Base-by-base conservation (phyloP, 2,888 invertebrate species). In the Drosophila paucipuncta region DNA sequence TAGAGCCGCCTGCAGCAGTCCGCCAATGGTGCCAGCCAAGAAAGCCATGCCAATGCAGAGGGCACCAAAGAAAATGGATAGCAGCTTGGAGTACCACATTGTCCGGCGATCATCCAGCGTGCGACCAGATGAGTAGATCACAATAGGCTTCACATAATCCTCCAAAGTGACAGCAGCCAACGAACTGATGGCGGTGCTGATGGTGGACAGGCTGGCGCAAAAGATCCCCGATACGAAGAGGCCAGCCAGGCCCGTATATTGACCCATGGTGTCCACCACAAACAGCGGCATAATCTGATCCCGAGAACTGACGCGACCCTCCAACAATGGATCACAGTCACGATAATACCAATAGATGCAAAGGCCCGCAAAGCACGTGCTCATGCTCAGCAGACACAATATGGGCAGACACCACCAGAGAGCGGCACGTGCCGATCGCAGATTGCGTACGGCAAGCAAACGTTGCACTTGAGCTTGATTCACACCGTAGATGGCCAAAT, bases 141-240 rank as follows among this genome's bases (percentile, higher is more conserved):
- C 92, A 35, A 94, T 47, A 0, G 94, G 94, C 92, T 95, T 95
- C 4, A 98, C 93, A 80, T 98, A 97, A 93, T 99, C 99, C 89
- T 97, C 96, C 53, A 98, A 94, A 0, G 98, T 97, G 18, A 98
- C 97, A 0, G 98, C 98, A 0, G 98, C 96, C 55, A 99, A 94
- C 1, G 98, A 97, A 91, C 98, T 98, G 70, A 98, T 95, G 2
- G 98, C 96, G 0, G 98, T 98, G 0, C 98, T 98, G 70, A 99
- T 96, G 0, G 98, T 98, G 53, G 98, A 98, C 13, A 98, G 94
- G 0, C 98, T 97, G 0, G 97, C 98, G 83, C 97, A 97, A 92
- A 98, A 98, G 72, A 99, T 96, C 4, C 98, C 97, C 6, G 98
- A 97, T 0, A 98, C 96, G 91, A 98, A 98, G 30, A 99, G 94